A percentile compares a stretch with the other conserved stretches of the same genome.
Evolutionary conservation across 2,888 invertebrate species (phyloP).

Genomic region (Diachrysia chrysitis): DNA sequence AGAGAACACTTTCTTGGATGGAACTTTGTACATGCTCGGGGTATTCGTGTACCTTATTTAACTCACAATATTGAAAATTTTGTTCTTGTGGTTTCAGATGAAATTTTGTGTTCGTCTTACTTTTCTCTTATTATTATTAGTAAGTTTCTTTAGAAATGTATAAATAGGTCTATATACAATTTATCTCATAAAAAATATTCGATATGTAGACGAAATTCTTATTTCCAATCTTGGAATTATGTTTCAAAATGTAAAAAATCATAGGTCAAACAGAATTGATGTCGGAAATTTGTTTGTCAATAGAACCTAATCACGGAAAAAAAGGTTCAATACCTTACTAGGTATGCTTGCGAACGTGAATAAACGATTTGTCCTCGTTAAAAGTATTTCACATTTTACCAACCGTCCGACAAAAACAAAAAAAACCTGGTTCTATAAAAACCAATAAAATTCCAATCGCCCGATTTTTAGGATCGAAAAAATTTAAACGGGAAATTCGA

Average conservation of each 20-base stretch:
- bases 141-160: no score
- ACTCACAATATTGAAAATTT: neutral
- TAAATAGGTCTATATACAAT: no score
- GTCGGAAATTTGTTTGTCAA: neutral
- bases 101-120: neutral
- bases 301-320: neutral
- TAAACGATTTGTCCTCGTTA: neutral
- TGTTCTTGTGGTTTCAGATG: neutral
- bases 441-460: neutral
- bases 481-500: neutral
- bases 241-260: neutral
- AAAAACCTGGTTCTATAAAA: neutral
- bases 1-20: neutral
- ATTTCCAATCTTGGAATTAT: no score
- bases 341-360: neutral
- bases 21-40: neutral
- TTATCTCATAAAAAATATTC: no score
- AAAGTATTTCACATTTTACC: neutral
- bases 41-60: neutral
- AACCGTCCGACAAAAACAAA: neutral
- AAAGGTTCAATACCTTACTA: neutral
- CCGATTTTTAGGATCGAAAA: neutral
- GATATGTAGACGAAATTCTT: no score
- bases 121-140: neutral
- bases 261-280: neutral